Conservation (phyloP, 2,113 vertebrate species). For the Turdus rufiventris region DNA sequence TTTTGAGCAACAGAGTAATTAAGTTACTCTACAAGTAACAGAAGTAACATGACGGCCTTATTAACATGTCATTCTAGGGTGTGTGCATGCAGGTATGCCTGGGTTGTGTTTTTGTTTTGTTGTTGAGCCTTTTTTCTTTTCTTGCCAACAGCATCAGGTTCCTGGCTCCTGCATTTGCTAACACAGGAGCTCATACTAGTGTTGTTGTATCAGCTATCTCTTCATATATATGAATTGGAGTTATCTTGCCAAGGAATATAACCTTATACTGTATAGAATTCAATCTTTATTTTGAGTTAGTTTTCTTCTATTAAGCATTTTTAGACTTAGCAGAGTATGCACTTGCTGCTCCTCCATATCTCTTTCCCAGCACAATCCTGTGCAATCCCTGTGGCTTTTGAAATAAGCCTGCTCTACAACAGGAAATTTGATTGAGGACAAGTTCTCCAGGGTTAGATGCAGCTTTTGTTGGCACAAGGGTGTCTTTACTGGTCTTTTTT, state of each 20-base stretch:
- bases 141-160: background rate
- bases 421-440: background rate
- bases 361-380: background rate
- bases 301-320: background rate
- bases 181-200: background rate
- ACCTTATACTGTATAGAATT: background rate
- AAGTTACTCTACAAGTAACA: background rate
- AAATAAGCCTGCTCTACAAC: background rate
- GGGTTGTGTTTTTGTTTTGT: background rate
- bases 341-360: background rate
- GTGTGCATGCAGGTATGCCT: background rate
- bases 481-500: background rate
- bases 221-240: background rate
- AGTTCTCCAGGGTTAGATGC: background rate
- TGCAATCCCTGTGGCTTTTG: background rate
- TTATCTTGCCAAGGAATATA: background rate
- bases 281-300: background rate
- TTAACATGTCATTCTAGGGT: constrained; percentile 4
- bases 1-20: background rate
- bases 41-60: background rate
- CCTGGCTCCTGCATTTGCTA: background rate
- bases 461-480: background rate
- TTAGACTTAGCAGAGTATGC: background rate
- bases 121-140: background rate
- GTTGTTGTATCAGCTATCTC: background rate